A percentile compares a stretch with the other conserved stretches of the same genome.
Conservation (phyloP, 2,797 vertebrate species). For the Pangasius larnaudii region DNA sequence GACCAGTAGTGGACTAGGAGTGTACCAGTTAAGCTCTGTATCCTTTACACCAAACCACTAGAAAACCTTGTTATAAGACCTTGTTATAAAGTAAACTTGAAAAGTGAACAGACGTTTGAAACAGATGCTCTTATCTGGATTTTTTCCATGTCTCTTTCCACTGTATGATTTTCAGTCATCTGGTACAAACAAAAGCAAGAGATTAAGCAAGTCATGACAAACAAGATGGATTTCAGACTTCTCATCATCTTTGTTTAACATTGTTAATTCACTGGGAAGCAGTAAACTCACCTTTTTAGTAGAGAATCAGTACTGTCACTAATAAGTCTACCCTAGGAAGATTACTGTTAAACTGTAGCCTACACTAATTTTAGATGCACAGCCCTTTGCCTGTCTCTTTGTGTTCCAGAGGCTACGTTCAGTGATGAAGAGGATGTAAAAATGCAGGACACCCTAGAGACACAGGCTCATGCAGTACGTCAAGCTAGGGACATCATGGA, state of each 20-base stretch:
- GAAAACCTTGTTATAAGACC: neutral
- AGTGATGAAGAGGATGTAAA: constrained; percentile 75
- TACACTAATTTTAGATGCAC: neutral
- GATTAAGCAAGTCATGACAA: no score
- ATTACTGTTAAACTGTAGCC: neutral
- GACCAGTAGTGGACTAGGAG: neutral
- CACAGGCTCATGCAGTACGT: constrained; percentile 74
- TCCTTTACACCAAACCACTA: no score
- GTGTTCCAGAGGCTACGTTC: constrained; percentile 76
- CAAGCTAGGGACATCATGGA: constrained; percentile 83
- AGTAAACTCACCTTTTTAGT: neutral
- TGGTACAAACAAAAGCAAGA: neutral
- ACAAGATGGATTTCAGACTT: no score
- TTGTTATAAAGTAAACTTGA: neutral
- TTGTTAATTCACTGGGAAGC: neutral
- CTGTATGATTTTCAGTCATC: neutral
- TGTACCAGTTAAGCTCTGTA: neutral
- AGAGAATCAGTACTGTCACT: neutral
- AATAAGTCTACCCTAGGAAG: neutral
- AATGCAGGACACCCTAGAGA: constrained; percentile 67
- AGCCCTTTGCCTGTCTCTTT: neutral
- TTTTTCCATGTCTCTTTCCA: neutral
- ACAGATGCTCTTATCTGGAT: neutral
- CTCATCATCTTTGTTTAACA: no score
- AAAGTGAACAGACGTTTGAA: constrained; percentile 12